These are phyloP conservation scores for Tor tambroides DNA, from an alignment of 2,113 vertebrate genomes.

Conservation along the genomic window DNA sequence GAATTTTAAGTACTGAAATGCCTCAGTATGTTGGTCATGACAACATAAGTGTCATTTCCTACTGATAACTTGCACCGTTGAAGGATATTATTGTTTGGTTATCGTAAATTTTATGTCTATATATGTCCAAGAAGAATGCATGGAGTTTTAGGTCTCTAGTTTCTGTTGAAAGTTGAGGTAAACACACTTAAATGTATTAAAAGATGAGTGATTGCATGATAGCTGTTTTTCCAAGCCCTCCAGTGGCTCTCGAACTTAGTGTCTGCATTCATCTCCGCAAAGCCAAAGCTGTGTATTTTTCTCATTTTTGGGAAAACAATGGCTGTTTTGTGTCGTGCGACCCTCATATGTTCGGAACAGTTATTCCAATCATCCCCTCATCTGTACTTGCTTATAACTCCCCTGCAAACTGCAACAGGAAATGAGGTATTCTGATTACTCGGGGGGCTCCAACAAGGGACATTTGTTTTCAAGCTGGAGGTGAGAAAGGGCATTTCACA, in stretches of 20 bases:
- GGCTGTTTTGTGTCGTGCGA: slow-evolving; percentile 68
- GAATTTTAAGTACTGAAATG: slow-evolving; percentile 40
- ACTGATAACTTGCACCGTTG: slow-evolving; percentile 14
- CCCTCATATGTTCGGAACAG: slow-evolving; percentile 68
- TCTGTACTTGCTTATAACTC: slow-evolving; percentile 72
- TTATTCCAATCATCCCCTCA: slow-evolving; percentile 77
- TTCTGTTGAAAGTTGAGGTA: not conserved
- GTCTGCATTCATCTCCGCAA: slow-evolving; percentile 51
- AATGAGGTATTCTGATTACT: slow-evolving; percentile 79
- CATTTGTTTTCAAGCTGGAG: slow-evolving; percentile 76
- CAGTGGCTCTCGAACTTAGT: slow-evolving; percentile 12
- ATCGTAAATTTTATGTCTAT: not conserved
- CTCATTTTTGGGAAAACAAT: slow-evolving; percentile 68
- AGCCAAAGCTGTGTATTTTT: slow-evolving; percentile 62
- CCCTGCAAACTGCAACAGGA: slow-evolving; percentile 69
- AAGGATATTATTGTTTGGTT: not conserved
- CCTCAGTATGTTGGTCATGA: slow-evolving; percentile 20
- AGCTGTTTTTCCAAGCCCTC: slow-evolving; percentile 15
- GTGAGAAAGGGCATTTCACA: slow-evolving; percentile 66
- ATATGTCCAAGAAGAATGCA: not conserved
- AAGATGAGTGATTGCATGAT: not conserved
- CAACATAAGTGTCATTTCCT: slow-evolving; percentile 22
- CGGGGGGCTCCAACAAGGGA: slow-evolving; percentile 70
- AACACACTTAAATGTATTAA: not conserved
- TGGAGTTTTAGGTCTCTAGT: not conserved